phyloP scores from a whole-genome alignment of 2,113 vertebrate genomes.

The Arothron firmamentum region DNA sequence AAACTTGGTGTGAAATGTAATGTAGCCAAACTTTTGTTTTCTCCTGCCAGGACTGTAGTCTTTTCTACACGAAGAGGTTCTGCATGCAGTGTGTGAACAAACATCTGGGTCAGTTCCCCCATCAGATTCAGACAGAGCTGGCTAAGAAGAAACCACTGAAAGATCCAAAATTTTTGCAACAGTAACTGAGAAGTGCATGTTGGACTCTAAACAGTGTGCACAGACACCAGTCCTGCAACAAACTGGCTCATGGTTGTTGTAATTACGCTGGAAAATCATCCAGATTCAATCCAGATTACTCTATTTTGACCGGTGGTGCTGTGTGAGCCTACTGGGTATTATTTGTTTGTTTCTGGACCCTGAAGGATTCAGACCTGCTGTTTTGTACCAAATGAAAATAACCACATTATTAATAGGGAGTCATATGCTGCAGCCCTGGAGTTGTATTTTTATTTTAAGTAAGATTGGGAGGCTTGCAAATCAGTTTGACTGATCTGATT shows the following conservation, averaged over 20 bases:
- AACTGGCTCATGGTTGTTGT: not conserved
- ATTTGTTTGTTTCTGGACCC: constrained; percentile 9
- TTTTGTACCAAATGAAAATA: constrained; percentile 5
- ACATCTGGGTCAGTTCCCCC: constrained; percentile 81
- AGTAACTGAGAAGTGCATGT: not conserved
- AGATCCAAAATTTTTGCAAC: constrained; percentile 7
- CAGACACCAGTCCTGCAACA: not conserved
- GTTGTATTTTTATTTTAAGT: not conserved
- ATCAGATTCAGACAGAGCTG: constrained; percentile 80
- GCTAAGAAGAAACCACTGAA: constrained; percentile 71
- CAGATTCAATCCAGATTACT: not conserved
- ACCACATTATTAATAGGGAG: not conserved
- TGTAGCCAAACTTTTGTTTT: constrained; percentile 10
- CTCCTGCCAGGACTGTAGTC: constrained; percentile 81
- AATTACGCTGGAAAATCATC: constrained; percentile 1
- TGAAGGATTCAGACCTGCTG: constrained; percentile 1
- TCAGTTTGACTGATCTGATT: no score
- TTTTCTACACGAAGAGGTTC: constrained; percentile 88
- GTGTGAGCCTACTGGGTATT: not conserved
- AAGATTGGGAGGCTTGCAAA: no score
- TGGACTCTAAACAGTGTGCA: not conserved
- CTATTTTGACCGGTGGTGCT: not conserved
- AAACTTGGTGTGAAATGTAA: not conserved
- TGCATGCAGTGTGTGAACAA: constrained; percentile 81
- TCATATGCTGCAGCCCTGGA: not conserved